Base-by-base conservation (phyloP, 1,140 invertebrate species). In the Hylyphantes graminicola region DNA sequence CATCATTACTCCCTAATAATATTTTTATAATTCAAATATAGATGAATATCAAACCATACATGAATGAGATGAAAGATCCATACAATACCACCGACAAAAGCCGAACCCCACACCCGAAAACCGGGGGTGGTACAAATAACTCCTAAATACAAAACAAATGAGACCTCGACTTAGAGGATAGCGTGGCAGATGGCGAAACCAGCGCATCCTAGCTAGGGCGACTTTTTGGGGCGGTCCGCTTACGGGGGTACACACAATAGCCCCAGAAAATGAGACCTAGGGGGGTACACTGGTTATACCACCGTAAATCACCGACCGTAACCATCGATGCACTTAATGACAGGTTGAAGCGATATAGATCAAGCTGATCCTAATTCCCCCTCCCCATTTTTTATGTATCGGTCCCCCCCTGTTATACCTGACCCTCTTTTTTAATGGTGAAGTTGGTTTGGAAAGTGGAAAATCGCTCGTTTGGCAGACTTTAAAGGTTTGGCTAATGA, bases 301-400 rank as follows among this genome's bases (percentile, higher is more conserved):
- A 63, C 74, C 15, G 65, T 81, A 81, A 81, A 81, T 81, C 78
- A 81, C 78, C 78, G 17, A 57, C 65, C 78, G 65, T 63, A 81
- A 81, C 78, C 78, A 81, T 81, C 55, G 78, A 73, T 61, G 78
- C 55, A 81, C 78, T 81, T 81, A 81, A 81, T 81, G 78, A 81
- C 78, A 81, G 78, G 78, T 81, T 81, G 78, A 81, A 81, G 65
- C 78, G 78, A 81, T 81, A 81, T 73, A 67, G 55, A 81, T 81
- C 55, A 17, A 15, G 21, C 53, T 17, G 48, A 7, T 50, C 57
- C 8, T 19, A 19, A 7, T 13, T n/a, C 12, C 17, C 53, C 55
- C n/a, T 15, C 35, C 35, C 13, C 51, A 21, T 50, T 15, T 70
- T 53, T 35, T 35, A 35, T 35, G 35, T 35, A 35, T 75, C 55